A percentile compares a stretch with the other conserved stretches of the same genome.
phyloP scores from a whole-genome alignment of 2,888 invertebrate genomes.

The Parochlus steinenii region DNA sequence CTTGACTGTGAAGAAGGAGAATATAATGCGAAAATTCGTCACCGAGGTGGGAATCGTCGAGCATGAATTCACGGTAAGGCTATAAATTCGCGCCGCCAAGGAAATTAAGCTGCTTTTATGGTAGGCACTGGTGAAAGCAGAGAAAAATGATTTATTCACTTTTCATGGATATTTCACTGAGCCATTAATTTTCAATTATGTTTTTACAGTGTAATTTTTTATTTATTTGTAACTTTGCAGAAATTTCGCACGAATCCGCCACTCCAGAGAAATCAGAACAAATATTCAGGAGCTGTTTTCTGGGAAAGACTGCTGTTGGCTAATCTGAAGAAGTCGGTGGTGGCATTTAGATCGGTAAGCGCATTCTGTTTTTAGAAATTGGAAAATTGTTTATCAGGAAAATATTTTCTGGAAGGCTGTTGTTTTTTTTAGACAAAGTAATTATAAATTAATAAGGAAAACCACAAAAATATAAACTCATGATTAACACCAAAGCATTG shows the following conservation, averaged over 20 bases:
- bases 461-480: too few relatives aligned
- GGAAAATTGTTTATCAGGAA: neutral
- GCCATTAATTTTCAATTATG: slow-evolving; percentile 5
- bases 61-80: slow-evolving; percentile 47
- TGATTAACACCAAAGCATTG: too few relatives aligned
- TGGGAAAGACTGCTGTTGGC: slow-evolving; percentile 71
- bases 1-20: slow-evolving; percentile 65
- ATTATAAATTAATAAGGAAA: too few relatives aligned
- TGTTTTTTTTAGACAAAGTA: too few relatives aligned
- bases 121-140: neutral
- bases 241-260: slow-evolving; percentile 48
- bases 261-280: slow-evolving; percentile 56
- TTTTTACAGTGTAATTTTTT: neutral
- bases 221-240: slow-evolving; percentile 25
- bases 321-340: slow-evolving; percentile 60
- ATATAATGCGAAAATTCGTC: slow-evolving; percentile 68
- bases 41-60: slow-evolving; percentile 63
- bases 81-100: neutral
- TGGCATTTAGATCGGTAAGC: slow-evolving; percentile 55
- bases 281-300: slow-evolving; percentile 66
- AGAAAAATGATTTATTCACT: neutral
- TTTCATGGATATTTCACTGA: neutral
- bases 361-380: neutral
- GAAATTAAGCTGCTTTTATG: too few relatives aligned
- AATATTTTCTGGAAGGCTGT: neutral